These are phyloP conservation scores for Cyprinodon diabolis DNA, from an alignment of 2,797 vertebrate species.

Conservation along the genomic window DNA sequence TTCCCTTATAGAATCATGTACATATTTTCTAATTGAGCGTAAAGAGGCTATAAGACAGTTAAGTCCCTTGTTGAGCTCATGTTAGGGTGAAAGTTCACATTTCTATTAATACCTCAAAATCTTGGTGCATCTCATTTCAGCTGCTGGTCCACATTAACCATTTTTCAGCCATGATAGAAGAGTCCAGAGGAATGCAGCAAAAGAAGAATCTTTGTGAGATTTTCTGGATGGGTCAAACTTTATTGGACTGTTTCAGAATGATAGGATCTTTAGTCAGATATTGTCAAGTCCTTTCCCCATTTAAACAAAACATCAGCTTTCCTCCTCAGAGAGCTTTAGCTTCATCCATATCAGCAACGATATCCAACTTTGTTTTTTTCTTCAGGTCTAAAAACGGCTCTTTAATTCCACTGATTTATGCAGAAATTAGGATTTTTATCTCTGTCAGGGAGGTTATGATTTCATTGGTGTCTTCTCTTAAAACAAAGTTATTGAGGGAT, in stretches of 20 bases:
- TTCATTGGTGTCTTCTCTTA: too few relatives aligned
- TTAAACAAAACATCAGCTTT: too few relatives aligned
- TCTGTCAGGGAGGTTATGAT: too few relatives aligned
- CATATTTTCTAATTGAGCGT: neutral
- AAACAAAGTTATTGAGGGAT: too few relatives aligned
- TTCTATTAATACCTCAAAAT: slow-evolving; percentile 46
- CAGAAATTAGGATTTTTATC: neutral
- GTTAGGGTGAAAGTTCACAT: slow-evolving; percentile 76
- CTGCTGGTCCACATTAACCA: neutral
- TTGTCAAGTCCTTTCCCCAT: neutral
- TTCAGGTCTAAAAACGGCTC: neutral
- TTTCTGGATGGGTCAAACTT: too few relatives aligned
- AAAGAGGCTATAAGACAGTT: neutral
- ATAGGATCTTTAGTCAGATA: too few relatives aligned
- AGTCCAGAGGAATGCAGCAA: neutral
- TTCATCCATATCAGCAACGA: neutral
- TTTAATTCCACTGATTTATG: neutral
- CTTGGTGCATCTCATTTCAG: neutral
- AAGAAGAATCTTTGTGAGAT: neutral
- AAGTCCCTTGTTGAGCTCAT: slow-evolving; percentile 9
- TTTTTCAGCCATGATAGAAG: neutral
- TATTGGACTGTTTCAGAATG: too few relatives aligned
- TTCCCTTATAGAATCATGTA: neutral
- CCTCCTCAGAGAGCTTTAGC: neutral
- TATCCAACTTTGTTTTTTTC: neutral